phyloP scores from a whole-genome alignment of 2,888 invertebrate species.

The Cartodere bifasciata region DNA sequence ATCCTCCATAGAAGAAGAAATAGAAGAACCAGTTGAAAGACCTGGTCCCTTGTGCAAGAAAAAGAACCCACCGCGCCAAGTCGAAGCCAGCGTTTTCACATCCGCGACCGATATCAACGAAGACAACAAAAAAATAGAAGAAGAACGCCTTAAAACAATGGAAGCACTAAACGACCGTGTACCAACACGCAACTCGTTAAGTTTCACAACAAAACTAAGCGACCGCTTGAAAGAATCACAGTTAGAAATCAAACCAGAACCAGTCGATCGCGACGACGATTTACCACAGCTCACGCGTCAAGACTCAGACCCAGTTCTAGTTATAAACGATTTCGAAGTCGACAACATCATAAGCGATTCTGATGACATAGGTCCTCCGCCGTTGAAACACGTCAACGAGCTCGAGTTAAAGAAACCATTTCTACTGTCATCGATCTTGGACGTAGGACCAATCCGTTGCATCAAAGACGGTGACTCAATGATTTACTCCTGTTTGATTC shows the following conservation, averaged over 20 bases:
- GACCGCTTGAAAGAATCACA: conserved; percentile 17
- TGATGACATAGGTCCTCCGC: too few relatives aligned
- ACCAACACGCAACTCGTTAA: conserved; percentile 23
- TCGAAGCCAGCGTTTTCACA: conserved; percentile 26
- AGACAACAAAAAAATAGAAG: conserved; percentile 35
- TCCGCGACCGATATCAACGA: conserved; percentile 32
- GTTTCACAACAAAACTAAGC: conserved; percentile 26
- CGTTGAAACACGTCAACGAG: too few relatives aligned
- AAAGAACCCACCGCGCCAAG: conserved; percentile 2
- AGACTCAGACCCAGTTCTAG: conserved; percentile 5
- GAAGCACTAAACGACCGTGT: conserved; percentile 34
- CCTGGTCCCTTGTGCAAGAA: not conserved
- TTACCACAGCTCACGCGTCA: too few relatives aligned
- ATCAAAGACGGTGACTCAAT: conserved; percentile 15
- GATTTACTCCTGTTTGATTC: conserved; percentile 25
- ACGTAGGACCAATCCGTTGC: conserved; percentile 20
- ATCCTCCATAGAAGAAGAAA: conserved; percentile 14
- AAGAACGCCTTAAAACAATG: conserved; percentile 39
- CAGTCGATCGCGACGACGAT: conserved; percentile 11
- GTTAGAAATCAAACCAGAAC: conserved; percentile 17
- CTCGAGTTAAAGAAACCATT: too few relatives aligned
- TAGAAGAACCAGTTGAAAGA: conserved; percentile 5
- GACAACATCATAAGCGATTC: conserved; percentile 3
- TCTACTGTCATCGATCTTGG: too few relatives aligned
- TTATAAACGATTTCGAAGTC: not conserved